Percentiles rank a stretch among this genome's conserved stretches.
These are phyloP conservation scores for Platycercus adscitus DNA, from an alignment of 2,113 vertebrate genomes.

Conservation along the genomic window DNA sequence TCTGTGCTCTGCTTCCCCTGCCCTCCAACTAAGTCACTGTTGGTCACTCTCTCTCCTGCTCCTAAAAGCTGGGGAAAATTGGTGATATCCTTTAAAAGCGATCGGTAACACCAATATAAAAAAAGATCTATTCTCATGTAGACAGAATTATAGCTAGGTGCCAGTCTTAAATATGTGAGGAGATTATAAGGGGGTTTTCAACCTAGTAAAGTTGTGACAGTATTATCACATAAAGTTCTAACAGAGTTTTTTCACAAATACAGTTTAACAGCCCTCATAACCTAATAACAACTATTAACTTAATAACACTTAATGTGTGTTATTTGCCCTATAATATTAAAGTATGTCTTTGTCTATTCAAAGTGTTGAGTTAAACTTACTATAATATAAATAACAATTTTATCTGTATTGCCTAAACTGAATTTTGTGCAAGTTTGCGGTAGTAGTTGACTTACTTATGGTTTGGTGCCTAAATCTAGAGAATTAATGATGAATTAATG, in stretches of 20 bases:
- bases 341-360: neutral
- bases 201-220: neutral
- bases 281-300: neutral
- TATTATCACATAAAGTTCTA: neutral
- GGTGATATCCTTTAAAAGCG: neutral
- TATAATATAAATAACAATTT: neutral
- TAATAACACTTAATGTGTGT: fast-evolving
- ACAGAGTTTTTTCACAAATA: neutral
- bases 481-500: neutral
- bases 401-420: neutral
- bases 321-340: neutral
- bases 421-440: neutral
- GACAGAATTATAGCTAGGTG: neutral
- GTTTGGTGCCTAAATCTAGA: neutral
- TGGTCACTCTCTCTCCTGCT: neutral
- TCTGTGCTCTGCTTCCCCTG: neutral
- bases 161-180: neutral
- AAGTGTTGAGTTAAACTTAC: neutral
- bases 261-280: neutral
- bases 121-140: neutral
- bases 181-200: neutral
- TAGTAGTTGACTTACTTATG: neutral
- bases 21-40: neutral
- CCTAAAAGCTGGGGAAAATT: neutral
- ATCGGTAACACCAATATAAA: neutral